These are phyloP conservation scores for Microchirus variegatus DNA, from an alignment of 2,797 vertebrate species.

Conservation along the genomic window DNA sequence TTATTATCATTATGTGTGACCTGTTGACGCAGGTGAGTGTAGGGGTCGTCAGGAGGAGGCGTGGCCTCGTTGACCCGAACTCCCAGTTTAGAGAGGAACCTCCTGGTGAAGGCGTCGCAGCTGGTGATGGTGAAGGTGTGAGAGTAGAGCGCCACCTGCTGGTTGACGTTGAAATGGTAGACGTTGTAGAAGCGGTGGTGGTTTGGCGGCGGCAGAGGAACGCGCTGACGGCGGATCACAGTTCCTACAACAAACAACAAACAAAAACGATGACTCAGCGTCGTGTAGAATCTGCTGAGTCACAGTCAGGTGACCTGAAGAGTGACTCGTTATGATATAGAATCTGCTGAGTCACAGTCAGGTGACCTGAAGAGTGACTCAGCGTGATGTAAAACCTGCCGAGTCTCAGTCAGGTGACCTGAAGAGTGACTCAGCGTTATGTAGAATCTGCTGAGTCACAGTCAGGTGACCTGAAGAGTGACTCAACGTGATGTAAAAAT, in stretches of 20 bases:
- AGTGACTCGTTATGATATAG: too few species aligned
- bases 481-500: too few species aligned
- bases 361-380: too few species aligned
- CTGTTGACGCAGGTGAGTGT: slow-evolving; percentile 78
- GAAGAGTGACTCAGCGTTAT: too few species aligned
- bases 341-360: too few species aligned
- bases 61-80: slow-evolving; percentile 77
- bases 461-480: too few species aligned
- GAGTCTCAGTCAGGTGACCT: too few species aligned
- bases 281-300: too few species aligned
- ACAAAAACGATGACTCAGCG: too few species aligned
- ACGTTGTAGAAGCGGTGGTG: slow-evolving; percentile 88
- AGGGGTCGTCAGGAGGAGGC: slow-evolving; percentile 84
- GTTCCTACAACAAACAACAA: slow-evolving; percentile 78
- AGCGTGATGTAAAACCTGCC: too few species aligned
- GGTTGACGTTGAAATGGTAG: slow-evolving; percentile 89
- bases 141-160: slow-evolving; percentile 84
- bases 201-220: slow-evolving; percentile 87
- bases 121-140: slow-evolving; percentile 84
- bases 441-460: too few species aligned
- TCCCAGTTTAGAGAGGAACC: slow-evolving; percentile 88
- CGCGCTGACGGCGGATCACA: slow-evolving; percentile 84
- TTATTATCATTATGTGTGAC: slow-evolving; percentile 58
- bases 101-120: slow-evolving; percentile 89
- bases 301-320: too few species aligned